A percentile compares a stretch with the other conserved stretches of the same genome.
phyloP scores from a whole-genome alignment of 2,113 vertebrate species.

The Cheilinus undulatus region DNA sequence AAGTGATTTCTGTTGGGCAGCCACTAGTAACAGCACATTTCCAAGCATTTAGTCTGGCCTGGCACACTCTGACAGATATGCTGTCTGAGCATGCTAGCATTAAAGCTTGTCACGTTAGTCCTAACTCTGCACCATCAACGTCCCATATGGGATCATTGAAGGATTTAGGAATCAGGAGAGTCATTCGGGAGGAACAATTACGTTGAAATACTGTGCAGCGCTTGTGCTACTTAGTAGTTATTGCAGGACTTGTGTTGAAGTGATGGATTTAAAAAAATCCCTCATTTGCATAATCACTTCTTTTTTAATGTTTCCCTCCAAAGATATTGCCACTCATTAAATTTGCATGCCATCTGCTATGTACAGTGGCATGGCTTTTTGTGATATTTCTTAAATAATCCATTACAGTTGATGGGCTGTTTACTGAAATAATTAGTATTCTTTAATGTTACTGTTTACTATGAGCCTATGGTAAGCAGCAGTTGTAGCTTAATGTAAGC shows the following conservation, averaged over 20 bases:
- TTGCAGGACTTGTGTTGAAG: slow-evolving; percentile 1
- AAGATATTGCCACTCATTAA: slow-evolving; percentile 41
- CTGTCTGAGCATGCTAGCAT: neutral
- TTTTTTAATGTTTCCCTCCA: slow-evolving; percentile 45
- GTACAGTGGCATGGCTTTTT: slow-evolving; percentile 8
- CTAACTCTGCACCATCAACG: neutral
- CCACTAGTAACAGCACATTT: slow-evolving; percentile 2
- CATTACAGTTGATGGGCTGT: slow-evolving; percentile 27
- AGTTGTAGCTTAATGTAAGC: neutral
- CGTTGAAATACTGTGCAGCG: neutral
- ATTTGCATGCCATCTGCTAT: slow-evolving; percentile 42
- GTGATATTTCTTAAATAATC: slow-evolving; percentile 38
- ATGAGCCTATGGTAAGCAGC: neutral
- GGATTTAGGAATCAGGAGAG: neutral
- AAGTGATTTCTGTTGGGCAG: slow-evolving; percentile 7
- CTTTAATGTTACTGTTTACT: slow-evolving; percentile 7
- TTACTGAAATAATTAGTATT: slow-evolving; percentile 25
- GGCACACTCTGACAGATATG: neutral
- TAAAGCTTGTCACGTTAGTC: neutral
- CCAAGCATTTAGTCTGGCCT: slow-evolving; percentile 7
- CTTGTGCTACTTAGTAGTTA: neutral
- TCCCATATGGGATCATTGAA: neutral
- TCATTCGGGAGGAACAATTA: neutral
- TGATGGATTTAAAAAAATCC: slow-evolving; percentile 4
- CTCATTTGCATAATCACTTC: slow-evolving; percentile 48